These are phyloP conservation scores for Argyrosomus japonicus DNA, from an alignment of 2,113 vertebrate species.

Conservation along the genomic window DNA sequence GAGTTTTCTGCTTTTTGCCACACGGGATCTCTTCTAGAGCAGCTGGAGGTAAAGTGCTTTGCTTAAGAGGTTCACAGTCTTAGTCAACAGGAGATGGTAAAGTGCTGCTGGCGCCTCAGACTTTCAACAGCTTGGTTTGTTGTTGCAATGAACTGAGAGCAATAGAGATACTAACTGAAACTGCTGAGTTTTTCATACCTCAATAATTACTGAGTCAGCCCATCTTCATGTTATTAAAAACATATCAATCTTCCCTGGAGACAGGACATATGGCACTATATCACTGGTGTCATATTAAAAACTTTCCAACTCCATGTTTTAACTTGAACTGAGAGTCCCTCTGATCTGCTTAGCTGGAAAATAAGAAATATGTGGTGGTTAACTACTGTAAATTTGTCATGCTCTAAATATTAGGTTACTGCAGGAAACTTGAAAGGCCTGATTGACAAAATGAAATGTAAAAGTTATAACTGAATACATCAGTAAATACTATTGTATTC, in stretches of 20 bases:
- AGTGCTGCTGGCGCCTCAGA: background rate
- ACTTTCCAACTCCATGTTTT: background rate
- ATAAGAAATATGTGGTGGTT: background rate
- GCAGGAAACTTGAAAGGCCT: too few species aligned
- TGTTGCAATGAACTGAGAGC: background rate
- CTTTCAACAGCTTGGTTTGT: background rate
- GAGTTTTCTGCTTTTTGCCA: too few species aligned
- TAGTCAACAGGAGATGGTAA: background rate
- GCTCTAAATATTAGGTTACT: background rate
- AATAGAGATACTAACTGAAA: background rate
- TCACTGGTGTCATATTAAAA: background rate
- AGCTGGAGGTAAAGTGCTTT: background rate
- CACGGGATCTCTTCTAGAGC: too few species aligned
- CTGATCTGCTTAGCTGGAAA: background rate
- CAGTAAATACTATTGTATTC: too few species aligned
- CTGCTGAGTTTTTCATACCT: background rate
- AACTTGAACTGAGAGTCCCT: background rate
- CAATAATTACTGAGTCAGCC: background rate
- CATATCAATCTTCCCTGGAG: slow-evolving; percentile 13
- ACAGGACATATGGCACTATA: background rate
- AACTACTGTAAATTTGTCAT: background rate
- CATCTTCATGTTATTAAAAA: slow-evolving; percentile 27
- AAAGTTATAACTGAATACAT: too few species aligned
- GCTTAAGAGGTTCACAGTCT: background rate
- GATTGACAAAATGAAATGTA: too few species aligned